Percentiles rank a stretch among this genome's conserved stretches.
phyloP scores from a whole-genome alignment of 1,140 invertebrate species.

The Diorhabda carinulata region DNA sequence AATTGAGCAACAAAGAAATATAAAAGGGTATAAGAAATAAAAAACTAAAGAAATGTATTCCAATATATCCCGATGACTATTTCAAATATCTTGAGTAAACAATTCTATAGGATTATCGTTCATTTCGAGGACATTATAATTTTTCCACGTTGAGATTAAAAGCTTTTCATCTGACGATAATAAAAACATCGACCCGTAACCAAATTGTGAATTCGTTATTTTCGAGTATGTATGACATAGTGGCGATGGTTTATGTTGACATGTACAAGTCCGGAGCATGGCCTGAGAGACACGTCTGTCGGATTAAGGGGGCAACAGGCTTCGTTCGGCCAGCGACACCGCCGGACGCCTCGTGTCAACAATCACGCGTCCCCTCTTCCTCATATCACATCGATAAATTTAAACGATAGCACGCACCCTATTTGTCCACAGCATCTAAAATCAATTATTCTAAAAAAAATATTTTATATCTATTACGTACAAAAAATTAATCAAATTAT shows the following conservation, averaged over 20 bases:
- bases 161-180: background rate
- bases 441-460: too few species aligned
- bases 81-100: too few species aligned
- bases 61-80: too few species aligned
- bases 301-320: constrained; percentile 32
- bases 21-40: too few species aligned
- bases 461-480: too few species aligned
- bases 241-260: constrained; percentile 34
- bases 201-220: background rate
- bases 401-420: background rate
- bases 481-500: too few species aligned
- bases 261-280: constrained; percentile 34
- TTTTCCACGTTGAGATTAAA: too few species aligned
- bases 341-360: constrained; percentile 26
- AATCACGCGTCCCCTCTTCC: constrained; percentile 29
- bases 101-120: too few species aligned
- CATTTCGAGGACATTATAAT: too few species aligned
- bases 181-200: background rate
- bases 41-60: too few species aligned
- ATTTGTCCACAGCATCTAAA: background rate
- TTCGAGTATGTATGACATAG: constrained; percentile 23
- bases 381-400: constrained; percentile 8
- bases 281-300: constrained; percentile 34
- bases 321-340: constrained; percentile 12
- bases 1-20: too few species aligned